These are phyloP conservation scores for Brachyhypopomus gauderio DNA, from an alignment of 2,113 vertebrate genomes.

Conservation along the genomic window DNA sequence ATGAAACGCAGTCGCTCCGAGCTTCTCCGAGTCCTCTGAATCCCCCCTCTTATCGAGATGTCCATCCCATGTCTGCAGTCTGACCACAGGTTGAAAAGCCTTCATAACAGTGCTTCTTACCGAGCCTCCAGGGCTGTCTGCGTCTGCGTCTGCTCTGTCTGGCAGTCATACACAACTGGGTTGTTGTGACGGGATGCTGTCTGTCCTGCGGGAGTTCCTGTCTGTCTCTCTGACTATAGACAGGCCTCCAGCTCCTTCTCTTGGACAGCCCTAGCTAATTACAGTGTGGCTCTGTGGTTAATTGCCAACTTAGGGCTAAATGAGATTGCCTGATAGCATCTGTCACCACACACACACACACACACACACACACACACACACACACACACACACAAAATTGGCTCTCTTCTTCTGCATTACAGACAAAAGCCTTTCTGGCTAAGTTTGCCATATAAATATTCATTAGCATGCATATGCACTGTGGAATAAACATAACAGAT, in stretches of 20 bases:
- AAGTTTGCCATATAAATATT: neutral
- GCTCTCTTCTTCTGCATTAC: neutral
- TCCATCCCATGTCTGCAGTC: neutral
- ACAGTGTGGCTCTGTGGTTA: slow-evolving; percentile 38
- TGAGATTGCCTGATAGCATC: slow-evolving; percentile 33
- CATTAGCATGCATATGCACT: neutral
- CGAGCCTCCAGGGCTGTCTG: neutral
- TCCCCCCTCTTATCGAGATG: too few species aligned
- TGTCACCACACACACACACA: slow-evolving; percentile 2
- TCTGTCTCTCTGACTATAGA: slow-evolving; percentile 29
- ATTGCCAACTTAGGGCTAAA: slow-evolving; percentile 30
- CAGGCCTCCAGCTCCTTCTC: slow-evolving; percentile 5
- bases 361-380: slow-evolving; percentile 33
- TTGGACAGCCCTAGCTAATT: slow-evolving; percentile 38
- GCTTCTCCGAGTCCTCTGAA: neutral
- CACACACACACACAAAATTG: neutral
- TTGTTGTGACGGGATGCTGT: slow-evolving; percentile 28
- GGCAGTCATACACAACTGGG: neutral
- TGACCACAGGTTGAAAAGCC: neutral
- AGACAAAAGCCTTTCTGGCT: neutral
- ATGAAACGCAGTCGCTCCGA: neutral
- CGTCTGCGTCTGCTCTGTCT: slow-evolving; percentile 2
- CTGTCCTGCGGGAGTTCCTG: slow-evolving; percentile 37
- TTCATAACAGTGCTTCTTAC: too few species aligned
- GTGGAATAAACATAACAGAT: too few species aligned